These are phyloP conservation scores for Apamea epomidion DNA, from an alignment of 2,888 invertebrate species.

Conservation along the genomic window DNA sequence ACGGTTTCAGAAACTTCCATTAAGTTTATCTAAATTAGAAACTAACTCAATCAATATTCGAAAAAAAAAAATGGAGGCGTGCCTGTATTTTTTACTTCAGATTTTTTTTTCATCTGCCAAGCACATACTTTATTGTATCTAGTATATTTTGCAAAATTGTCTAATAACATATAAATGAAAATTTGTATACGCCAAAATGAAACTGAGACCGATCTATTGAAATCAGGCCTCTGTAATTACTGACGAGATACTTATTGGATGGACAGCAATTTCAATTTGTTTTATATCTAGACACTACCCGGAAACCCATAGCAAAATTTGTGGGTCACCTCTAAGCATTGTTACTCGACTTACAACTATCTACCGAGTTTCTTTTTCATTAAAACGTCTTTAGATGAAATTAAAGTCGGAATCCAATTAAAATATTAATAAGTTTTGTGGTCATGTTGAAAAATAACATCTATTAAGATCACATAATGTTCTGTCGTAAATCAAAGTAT, in stretches of 20 bases:
- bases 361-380: slow-evolving; percentile 47
- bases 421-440: slow-evolving; percentile 43
- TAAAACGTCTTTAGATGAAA: slow-evolving; percentile 33
- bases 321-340: slow-evolving; percentile 55
- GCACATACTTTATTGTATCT: not conserved
- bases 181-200: not conserved
- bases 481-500: not conserved
- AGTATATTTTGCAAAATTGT: too few species aligned
- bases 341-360: slow-evolving; percentile 23
- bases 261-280: slow-evolving; percentile 38
- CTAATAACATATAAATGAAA: not conserved
- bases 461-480: slow-evolving; percentile 5
- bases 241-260: slow-evolving; percentile 29
- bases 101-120: not conserved
- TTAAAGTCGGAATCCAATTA: slow-evolving; percentile 44
- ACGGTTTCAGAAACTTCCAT: not conserved
- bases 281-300: slow-evolving; percentile 28
- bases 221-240: slow-evolving; percentile 42
- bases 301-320: slow-evolving; percentile 31
- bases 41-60: too few species aligned
- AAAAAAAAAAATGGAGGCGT: not conserved
- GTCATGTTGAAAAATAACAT: slow-evolving; percentile 12
- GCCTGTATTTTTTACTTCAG: not conserved
- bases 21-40: not conserved
- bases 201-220: slow-evolving; percentile 32